Base-by-base conservation (phyloP, 2,797 vertebrate species). In the Hafferia zeledoni region DNA sequence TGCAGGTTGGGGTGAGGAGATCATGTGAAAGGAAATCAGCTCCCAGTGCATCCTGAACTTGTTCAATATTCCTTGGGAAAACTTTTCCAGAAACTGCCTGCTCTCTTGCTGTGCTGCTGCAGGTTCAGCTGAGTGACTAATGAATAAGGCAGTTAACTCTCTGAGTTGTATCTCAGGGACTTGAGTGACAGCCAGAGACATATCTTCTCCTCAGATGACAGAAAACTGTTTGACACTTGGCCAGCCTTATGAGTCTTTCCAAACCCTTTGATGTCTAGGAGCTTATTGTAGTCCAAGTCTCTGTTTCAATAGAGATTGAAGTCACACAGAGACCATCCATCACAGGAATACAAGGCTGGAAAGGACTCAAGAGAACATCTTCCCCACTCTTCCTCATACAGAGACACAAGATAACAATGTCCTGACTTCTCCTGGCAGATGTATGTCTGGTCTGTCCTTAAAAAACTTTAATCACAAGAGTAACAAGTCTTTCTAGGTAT, bases 201-300 rank as follows among this genome's bases (percentile, higher is more conserved):
- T 31, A 59, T 27, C 31, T 65, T 84, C 78, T 81, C n/a, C 70
- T 87, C 16, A 8, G 33, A 86, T 57, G 57, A 63, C 33, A 67
- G 49, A 82, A 84, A 71, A 11, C 25, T 35, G 7, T 74, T 77
- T 55, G 76, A 44, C 25, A 47, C 25, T 47, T 91, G 61, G 43
- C 55, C 76, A 86, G 50, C 24, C 24, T 41, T 41, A 6, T 57
- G 64, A 87, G 31, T 56, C 60, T 77, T 91, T 77, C 56, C 37
- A 87, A 64, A 80, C 33, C 31, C 64, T 90, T 85, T 91, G 74
- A 87, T 70, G 75, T 67, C 23, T 63, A 24, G 35, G 28, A 84
- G 16, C 24, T 92, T 63, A 31, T 0, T 65, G n/a, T 24, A 87
- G 20, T 52, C 33, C 75, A 77, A 83, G 20, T 19, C n/a, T 5